Conservation (phyloP, 2,888 invertebrate species). For the Entomobrya multifasciata region DNA sequence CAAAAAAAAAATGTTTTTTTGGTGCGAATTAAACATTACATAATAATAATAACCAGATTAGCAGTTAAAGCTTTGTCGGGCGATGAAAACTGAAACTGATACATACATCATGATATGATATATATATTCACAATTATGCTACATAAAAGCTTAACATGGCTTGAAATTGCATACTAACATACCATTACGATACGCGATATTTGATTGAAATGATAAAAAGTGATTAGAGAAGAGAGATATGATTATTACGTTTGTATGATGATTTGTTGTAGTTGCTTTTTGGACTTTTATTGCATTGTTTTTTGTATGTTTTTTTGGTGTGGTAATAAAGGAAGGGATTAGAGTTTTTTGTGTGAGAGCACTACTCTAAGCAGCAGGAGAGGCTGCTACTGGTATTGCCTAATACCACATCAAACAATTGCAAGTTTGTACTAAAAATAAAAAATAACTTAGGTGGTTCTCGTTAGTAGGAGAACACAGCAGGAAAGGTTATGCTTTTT, state of each 20-base stretch:
- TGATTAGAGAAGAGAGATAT: conserved; percentile 7
- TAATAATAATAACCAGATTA: background rate
- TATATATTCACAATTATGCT: background rate
- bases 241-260: conserved; percentile 11
- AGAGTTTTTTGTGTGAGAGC: background rate
- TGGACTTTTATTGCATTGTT: background rate
- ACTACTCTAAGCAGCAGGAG: conserved; percentile 2
- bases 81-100: conserved; percentile 35
- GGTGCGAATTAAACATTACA: no score
- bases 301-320: background rate
- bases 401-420: background rate
- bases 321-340: background rate
- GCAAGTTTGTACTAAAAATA: no score
- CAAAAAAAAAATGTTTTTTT: background rate
- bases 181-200: background rate
- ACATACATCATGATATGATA: conserved; percentile 4
- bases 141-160: background rate
- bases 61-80: background rate
- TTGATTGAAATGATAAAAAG: background rate
- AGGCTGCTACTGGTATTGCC: conserved; percentile 27
- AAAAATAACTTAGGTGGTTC: no score
- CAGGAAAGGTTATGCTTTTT: background rate
- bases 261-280: conserved; percentile 4
- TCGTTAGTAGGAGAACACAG: no score
- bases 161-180: background rate